phyloP scores from a whole-genome alignment of 2,113 vertebrate species.

The Ptilorrhoa leucosticta region DNA sequence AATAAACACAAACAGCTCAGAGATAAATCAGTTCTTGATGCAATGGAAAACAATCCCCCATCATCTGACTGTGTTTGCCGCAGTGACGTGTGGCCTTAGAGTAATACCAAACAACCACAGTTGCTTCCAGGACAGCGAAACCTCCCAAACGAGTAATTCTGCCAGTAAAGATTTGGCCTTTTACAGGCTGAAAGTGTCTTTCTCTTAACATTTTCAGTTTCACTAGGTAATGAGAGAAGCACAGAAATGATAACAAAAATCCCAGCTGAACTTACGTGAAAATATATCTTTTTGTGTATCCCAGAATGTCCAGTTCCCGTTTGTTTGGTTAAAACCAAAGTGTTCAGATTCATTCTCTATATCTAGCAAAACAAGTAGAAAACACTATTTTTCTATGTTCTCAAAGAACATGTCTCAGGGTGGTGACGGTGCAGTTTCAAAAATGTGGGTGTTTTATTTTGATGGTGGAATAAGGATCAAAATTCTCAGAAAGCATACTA shows the following conservation, averaged over 20 bases:
- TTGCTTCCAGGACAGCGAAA: background rate
- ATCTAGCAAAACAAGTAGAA: background rate
- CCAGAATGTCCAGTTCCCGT: background rate
- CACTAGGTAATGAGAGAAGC: background rate
- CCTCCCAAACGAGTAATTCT: rapidly evolving
- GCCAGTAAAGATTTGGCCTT: background rate
- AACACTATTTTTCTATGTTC: background rate
- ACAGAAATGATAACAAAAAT: background rate
- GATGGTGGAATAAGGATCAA: background rate
- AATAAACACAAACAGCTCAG: background rate
- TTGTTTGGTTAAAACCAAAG: background rate
- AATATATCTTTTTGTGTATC: rapidly evolving
- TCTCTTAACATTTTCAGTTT: background rate
- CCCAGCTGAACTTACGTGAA: rapidly evolving
- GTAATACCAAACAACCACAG: background rate
- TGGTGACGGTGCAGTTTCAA: background rate
- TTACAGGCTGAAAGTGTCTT: background rate
- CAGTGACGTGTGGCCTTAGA: background rate
- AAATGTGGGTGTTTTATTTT: background rate
- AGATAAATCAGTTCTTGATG: background rate
- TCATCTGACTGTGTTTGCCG: background rate
- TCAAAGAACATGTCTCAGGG: background rate
- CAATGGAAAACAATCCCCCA: background rate
- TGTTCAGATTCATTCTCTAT: background rate
- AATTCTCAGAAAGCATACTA: background rate